Evolutionary conservation across 2,797 vertebrate species (phyloP).

Genomic region (Enteromius treurensis): DNA sequence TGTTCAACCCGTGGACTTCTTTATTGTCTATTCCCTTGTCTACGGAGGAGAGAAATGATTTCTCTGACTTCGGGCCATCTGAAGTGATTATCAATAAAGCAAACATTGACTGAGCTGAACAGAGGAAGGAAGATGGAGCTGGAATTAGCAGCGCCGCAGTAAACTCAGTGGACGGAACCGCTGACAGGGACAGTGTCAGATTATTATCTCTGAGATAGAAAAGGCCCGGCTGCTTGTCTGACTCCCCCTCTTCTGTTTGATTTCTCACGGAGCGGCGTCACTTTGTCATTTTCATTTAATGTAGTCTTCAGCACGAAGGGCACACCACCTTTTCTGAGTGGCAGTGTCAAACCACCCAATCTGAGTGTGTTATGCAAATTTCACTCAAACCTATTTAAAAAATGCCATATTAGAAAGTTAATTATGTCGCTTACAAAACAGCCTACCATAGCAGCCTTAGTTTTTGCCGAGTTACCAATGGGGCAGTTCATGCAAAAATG

Average conservation of each 20-base stretch:
- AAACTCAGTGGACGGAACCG: conserved; percentile 52
- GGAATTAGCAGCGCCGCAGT: conserved; percentile 15
- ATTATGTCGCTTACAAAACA: conserved; percentile 33
- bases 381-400: conserved; percentile 64
- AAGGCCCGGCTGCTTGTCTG: conserved; percentile 42
- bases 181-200: conserved; percentile 65
- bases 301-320: conserved; percentile 52
- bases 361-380: conserved; percentile 56
- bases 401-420: conserved; percentile 47
- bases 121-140: conserved; percentile 51
- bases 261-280: conserved; percentile 43
- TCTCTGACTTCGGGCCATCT: conserved; percentile 68
- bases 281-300: conserved; percentile 63
- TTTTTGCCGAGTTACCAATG: background rate
- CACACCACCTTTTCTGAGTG: conserved; percentile 51
- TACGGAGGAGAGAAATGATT: conserved; percentile 59
- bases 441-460: background rate
- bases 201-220: conserved; percentile 69
- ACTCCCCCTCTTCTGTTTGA: conserved; percentile 22
- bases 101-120: conserved; percentile 72
- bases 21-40: conserved; percentile 68
- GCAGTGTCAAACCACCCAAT: conserved; percentile 60
- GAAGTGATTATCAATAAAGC: conserved; percentile 72
- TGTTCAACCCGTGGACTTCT: conserved; percentile 55
- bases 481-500: background rate